Base-by-base conservation (phyloP, 2,113 vertebrate species). In the Fukomys damarensis region DNA sequence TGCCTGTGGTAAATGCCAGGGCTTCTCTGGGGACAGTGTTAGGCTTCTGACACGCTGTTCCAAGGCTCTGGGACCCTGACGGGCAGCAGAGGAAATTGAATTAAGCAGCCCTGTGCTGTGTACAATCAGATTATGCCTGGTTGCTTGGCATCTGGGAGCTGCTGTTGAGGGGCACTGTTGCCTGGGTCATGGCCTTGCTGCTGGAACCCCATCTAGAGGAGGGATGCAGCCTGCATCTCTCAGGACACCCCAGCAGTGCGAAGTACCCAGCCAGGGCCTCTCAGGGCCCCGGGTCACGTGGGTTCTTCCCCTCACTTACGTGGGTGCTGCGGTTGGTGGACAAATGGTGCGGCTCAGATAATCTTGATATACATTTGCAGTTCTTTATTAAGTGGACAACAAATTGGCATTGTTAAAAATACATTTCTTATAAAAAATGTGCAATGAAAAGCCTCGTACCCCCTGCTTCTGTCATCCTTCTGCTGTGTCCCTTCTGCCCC, bases 1-100 rank as follows among this genome's bases (percentile, higher is more conserved):
- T 35, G 24, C 54, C 16, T 4, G 0, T 2, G 24, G 52, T 86
- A 32, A 87, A 81, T 38, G 38, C 28, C 52, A 66, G 63, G 41
- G 52, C 63, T 90, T 89, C 87, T 58, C 43, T 0, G 35, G 2
- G 70, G 90, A 22, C 56, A 38, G 0, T 24, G 14, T 65, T 63
- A 74, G 91, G 35, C 41, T 30, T 90, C 83, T 8, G 54, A 72
- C 46, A 35, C 49, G 72, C 38, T 90, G 74, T 76, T 89, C 61
- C 54, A 61, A 58, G 68, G 35, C 28, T 28, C 63, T 79, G 35
- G 88, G 95, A 83, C 52, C 13, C 43, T 0, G 1, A 20, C 30
- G 49, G 30, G 61, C 38, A 52, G 72, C 35, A 14, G 66, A 98
- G 85, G 92, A 94, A 96, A 77, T 20, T 87, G 91, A 96, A 58